A percentile compares a stretch with the other conserved stretches of the same genome.
These are phyloP conservation scores for Chloromyia formosa DNA, from an alignment of 2,888 invertebrate genomes.

Conservation along the genomic window DNA sequence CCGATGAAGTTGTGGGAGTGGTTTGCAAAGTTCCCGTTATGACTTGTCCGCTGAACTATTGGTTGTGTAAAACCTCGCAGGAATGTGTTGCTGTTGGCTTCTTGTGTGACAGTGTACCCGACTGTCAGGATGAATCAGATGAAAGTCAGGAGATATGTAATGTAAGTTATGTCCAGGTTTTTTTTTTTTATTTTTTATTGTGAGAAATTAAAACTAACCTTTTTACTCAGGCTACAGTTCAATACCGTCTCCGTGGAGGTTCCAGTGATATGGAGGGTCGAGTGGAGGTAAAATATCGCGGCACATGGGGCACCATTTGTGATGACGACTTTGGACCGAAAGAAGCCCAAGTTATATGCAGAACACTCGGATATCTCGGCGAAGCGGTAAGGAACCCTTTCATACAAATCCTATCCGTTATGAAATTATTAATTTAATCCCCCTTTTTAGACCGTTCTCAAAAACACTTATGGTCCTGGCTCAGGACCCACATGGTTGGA, in stretches of 20 bases:
- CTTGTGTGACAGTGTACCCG: constrained; percentile 72
- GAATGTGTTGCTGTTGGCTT: constrained; percentile 71
- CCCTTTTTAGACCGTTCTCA: constrained; percentile 56
- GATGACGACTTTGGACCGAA: constrained; percentile 77
- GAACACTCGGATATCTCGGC: constrained; percentile 68
- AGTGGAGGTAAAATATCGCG: constrained; percentile 74
- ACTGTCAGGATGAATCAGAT: constrained; percentile 73
- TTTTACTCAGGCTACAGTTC: constrained; percentile 57
- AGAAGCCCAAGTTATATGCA: constrained; percentile 73
- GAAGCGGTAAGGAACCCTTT: constrained; percentile 57
- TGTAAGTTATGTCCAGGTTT: constrained; percentile 65
- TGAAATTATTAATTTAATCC: background rate
- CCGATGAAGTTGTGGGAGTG: constrained; percentile 74
- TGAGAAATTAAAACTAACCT: background rate
- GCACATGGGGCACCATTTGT: constrained; percentile 81
- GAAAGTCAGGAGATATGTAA: constrained; percentile 69
- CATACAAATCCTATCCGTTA: background rate
- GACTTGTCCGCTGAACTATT: constrained; percentile 69
- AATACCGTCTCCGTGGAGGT: constrained; percentile 71
- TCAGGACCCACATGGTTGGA: constrained; percentile 77
- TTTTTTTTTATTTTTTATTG: background rate
- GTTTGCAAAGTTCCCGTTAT: constrained; percentile 70
- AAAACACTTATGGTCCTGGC: constrained; percentile 62
- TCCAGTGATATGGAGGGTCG: constrained; percentile 69
- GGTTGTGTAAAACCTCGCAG: constrained; percentile 70